A percentile compares a stretch with the other conserved stretches of the same genome.
These are phyloP conservation scores for Rhodeus uyekii DNA, from an alignment of 2,797 vertebrate species.

Conservation along the genomic window DNA sequence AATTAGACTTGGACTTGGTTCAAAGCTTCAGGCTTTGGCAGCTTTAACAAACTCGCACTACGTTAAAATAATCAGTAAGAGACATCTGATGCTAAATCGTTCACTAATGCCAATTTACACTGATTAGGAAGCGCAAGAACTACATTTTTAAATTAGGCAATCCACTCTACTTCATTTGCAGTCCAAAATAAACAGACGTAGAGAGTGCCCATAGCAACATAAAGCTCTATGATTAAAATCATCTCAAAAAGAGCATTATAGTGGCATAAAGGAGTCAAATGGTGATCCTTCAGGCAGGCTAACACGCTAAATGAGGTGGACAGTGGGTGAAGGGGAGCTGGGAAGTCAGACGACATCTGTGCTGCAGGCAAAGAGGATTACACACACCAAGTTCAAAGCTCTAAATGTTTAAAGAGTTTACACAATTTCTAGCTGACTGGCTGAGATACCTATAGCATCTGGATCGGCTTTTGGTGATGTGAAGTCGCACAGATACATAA, in stretches of 20 bases:
- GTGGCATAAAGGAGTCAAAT: conserved; percentile 8
- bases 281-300: conserved; percentile 10
- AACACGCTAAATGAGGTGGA: conserved; percentile 23
- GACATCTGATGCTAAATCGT: conserved; percentile 18
- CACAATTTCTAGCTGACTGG: conserved; percentile 31
- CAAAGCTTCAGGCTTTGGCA: conserved; percentile 46
- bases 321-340: background rate
- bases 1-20: conserved; percentile 66
- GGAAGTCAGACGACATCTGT: conserved; percentile 45
- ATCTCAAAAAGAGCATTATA: conserved; percentile 34
- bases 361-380: conserved; percentile 57
- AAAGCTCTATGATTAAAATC: conserved; percentile 23
- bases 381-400: conserved; percentile 34
- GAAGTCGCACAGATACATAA: background rate
- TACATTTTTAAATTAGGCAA: conserved; percentile 18
- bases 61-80: conserved; percentile 20
- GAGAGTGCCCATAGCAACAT: conserved; percentile 4
- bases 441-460: background rate
- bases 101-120: conserved; percentile 19
- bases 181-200: conserved; percentile 9
- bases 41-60: conserved; percentile 32
- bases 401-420: conserved; percentile 35
- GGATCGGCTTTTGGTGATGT: background rate
- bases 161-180: conserved; percentile 26
- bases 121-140: background rate